Evolutionary conservation across 2,797 vertebrate genomes (phyloP).

Genomic region (Hoplostethus mediterraneus): DNA sequence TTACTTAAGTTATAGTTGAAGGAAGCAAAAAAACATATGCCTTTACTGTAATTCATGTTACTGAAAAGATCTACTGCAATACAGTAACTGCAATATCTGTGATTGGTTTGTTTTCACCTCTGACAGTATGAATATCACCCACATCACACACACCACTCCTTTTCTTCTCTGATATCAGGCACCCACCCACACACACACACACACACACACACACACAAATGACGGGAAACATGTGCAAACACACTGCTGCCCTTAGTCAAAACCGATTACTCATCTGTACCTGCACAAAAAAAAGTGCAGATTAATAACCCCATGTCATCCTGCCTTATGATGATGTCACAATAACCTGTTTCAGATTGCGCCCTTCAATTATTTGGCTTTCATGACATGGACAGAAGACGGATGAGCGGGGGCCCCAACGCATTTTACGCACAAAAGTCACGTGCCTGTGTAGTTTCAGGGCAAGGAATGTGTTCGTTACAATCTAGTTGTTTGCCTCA

Average conservation of each 20-base stretch:
- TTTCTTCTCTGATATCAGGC: neutral
- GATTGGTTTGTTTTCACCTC: neutral
- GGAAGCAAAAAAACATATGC: neutral
- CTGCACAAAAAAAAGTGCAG: neutral
- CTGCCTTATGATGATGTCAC: neutral
- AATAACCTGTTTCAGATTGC: constrained; percentile 30
- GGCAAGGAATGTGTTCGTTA: constrained; percentile 20
- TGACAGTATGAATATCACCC: neutral
- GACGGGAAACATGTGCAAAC: neutral
- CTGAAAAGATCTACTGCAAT: neutral
- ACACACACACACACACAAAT: constrained; percentile 1
- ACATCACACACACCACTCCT: neutral
- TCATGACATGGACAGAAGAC: constrained; percentile 50
- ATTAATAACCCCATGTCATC: constrained; percentile 7
- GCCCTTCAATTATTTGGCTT: constrained; percentile 24
- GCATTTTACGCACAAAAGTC: constrained; percentile 49
- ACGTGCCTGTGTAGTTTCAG: constrained; percentile 25
- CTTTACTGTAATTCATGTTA: neutral
- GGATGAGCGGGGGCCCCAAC: constrained; percentile 47
- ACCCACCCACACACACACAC: too few species aligned
- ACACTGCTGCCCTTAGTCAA: constrained; percentile 1
- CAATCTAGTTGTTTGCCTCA: neutral
- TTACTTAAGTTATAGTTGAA: neutral
- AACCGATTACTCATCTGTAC: constrained; percentile 7
- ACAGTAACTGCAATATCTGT: neutral